Conservation (phyloP, 2,888 invertebrate species). For the Pandemis heparana region DNA sequence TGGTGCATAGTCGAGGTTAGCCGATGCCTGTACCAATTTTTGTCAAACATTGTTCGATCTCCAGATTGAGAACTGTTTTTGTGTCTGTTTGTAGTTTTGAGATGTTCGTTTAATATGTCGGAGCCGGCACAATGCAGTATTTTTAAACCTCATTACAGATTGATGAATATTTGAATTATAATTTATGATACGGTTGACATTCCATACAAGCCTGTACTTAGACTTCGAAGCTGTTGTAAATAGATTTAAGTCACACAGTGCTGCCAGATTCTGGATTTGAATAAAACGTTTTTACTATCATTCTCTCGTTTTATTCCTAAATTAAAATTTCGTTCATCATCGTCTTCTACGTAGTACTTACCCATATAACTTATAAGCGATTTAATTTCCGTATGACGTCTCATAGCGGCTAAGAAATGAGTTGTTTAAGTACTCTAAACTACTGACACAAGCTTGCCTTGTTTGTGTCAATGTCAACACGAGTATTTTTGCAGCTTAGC, state of each 20-base stretch:
- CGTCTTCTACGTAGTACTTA: no score
- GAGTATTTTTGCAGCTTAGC: no score
- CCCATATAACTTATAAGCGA: no score
- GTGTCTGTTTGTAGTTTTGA: not conserved
- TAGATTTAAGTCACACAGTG: slow-evolving; percentile 73
- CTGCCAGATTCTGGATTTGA: slow-evolving; percentile 79
- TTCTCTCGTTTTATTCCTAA: slow-evolving; percentile 41
- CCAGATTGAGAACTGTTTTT: not conserved
- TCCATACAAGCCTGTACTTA: slow-evolving; percentile 68
- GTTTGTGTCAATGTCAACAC: no score
- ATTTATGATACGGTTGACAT: slow-evolving; percentile 48
- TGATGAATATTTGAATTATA: slow-evolving; percentile 25
- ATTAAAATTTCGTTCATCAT: slow-evolving; percentile 1
- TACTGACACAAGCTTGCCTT: no score
- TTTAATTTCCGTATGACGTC: no score
- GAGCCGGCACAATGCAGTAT: slow-evolving; percentile 21
- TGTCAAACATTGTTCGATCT: not conserved
- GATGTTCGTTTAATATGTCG: not conserved
- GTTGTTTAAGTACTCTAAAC: no score
- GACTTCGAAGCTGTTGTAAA: slow-evolving; percentile 74
- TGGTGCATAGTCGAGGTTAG: not conserved
- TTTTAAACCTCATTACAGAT: slow-evolving; percentile 14
- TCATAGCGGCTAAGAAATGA: no score
- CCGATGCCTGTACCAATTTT: not conserved
- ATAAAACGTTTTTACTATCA: slow-evolving; percentile 74